Evolutionary conservation across 2,797 vertebrate genomes (phyloP), one percentile per base, ranked within the genome.

Genomic region (Oryzias sinensis): DNA sequence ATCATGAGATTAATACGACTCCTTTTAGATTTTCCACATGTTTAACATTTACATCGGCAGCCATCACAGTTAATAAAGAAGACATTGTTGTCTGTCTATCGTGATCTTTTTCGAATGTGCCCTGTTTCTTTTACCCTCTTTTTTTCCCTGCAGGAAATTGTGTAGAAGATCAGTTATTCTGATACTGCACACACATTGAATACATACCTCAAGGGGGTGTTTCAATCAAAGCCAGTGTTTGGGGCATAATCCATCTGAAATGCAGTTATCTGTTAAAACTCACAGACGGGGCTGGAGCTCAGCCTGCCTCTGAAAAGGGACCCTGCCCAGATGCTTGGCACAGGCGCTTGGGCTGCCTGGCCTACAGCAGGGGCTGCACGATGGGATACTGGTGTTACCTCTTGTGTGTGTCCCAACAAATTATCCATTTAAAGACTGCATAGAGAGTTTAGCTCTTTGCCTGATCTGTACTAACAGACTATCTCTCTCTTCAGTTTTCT

Each of bases 291-390:
- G 72, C 72, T 79, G 74, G 82, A 84, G 62, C 71, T 4, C 5
- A 83, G 80, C 68, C 82, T 72, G 75, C 74, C 65, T 79, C 62
- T 66, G 70, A 80, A 67, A 70, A 80, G 50, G 53, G 75, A 80
- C 79, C 62, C 72, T 60, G 79, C 74, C 77, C 81, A 81, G 87
- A 84, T 88, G 79, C 86, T 87, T 85, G 87, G 86, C 85, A 80
- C 71, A 47, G 53, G 18, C 59, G 24, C 61, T 49, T 51, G 66
- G 17, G 64, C 77, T 77, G 78, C 72, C 63, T 76, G 80, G 70
- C 83, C 84, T 79, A 74, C 77, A 83, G 83, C 82, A 56, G 55
- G 62, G 65, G 63, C 82, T 82, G 68, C 80, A 68, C 79, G 68
- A 69, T 68, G 67, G 81, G 82, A 78, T 65, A 65, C 74, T 70